Base-by-base conservation (phyloP, 2,888 invertebrate genomes). In the Mythimna pallens region DNA sequence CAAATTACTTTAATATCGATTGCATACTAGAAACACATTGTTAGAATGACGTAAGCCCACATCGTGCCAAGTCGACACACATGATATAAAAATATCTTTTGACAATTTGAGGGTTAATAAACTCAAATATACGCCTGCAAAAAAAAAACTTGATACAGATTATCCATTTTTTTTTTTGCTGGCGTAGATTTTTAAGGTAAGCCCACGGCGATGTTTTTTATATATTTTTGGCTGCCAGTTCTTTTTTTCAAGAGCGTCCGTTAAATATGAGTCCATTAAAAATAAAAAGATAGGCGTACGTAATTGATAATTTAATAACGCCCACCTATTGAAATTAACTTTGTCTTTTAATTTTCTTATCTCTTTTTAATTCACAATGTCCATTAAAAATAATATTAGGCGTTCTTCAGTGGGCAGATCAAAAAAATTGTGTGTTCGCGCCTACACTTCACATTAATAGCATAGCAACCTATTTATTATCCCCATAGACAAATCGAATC, bases 91-190 rank as follows among this genome's bases (percentile, higher is more conserved):
- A 81, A 84, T 58, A 82, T 64, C 78, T 67, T 63, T 75, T 71
- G 66, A 74, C 71, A 72, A 77, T 77, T 76, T 71, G n/a, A 71
- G 74, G 83, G 83, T 81, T 79, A 83, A 75, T 79, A 74, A 81
- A 79, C 81, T 81, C 65, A n/a, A n/a, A n/a, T n/a, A n/a, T n/a
- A n/a, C n/a, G n/a, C n/a, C n/a, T n/a, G n/a, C n/a, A n/a, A n/a
- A n/a, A n/a, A n/a, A n/a, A n/a, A n/a, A n/a, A n/a, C n/a, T n/a
- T n/a, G n/a, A n/a, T n/a, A n/a, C n/a, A n/a, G n/a, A n/a, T n/a
- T n/a, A n/a, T n/a, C n/a, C n/a, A n/a, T n/a, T n/a, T n/a, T 25
- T 40, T 58, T 63, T 62, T 54, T 30, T 25, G n/a, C 10, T 4
- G 1, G 22, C n/a, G 17, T 55, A 34, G 17, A 3, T 30, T 61